Base-by-base conservation (phyloP, 2,888 invertebrate genomes). In the Temnothorax ravouxi region DNA sequence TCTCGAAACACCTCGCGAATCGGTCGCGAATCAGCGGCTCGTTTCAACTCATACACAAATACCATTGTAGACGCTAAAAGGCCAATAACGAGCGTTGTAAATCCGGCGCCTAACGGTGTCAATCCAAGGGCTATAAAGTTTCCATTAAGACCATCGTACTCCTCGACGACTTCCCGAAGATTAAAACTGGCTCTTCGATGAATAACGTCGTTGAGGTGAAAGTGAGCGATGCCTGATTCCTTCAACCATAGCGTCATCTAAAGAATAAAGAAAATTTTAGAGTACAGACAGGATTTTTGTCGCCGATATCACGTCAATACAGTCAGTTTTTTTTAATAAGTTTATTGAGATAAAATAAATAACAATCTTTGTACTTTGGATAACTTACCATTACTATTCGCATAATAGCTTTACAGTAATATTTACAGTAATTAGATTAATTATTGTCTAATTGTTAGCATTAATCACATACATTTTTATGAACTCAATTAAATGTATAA, bases 81-180 rank as follows among this genome's bases (percentile, higher is more conserved):
- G 1, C 94, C 94, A 13, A 90, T 47, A 0, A 92, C 64, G 3
- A 94, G 87, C 54, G 92, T 38, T 0, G 86, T 84, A 52, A 94
- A 94, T 18, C 92, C 94, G 9, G 92, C 93, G 0, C 92, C 92
- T n/a, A 94, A 87, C 4, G 94, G 94, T 6, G 86, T 93, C 3
- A 94, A 25, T 6, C 84, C 81, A 1, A 94, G 87, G 0, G 91
- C 88, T 47, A 88, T 89, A 0, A 90, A 86, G 25, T 38, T 76
- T 3, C 90, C 89, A 3, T 91, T 88, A 56, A 87, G 87, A 6
- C 86, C 56, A 61, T 94, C 93, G 25, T 92, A 87, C 67, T 94
- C 94, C 0, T 91, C 67, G 5, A 90, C 80, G 52, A 94, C 92
- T 34, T 93, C 91, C 3, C 90, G 91, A 13, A 94, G 86, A 72